Evolutionary conservation across 2,888 invertebrate genomes (phyloP).

Genomic region (Meloe dianella): DNA sequence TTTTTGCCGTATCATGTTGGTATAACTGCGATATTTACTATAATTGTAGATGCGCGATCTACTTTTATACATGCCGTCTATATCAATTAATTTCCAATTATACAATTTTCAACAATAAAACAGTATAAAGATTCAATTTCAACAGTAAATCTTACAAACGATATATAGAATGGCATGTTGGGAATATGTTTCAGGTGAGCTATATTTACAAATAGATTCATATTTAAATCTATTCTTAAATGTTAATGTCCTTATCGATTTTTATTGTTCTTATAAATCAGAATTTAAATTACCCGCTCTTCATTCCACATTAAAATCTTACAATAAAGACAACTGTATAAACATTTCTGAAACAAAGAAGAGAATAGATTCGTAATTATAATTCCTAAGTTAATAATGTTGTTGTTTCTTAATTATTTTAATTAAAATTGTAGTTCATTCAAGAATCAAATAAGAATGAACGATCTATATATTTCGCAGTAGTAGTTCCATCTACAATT

Average conservation of each 20-base stretch:
- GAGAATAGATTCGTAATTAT: no score
- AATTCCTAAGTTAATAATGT: no score
- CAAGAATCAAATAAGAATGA: no score
- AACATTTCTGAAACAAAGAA: not conserved
- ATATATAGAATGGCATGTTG: constrained; percentile 18
- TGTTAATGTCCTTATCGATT: constrained; percentile 22
- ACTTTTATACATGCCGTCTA: not conserved
- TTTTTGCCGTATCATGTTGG: constrained; percentile 2
- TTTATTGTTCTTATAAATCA: not conserved
- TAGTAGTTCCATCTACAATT: constrained; percentile 25
- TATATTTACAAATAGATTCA: not conserved
- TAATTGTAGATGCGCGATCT: not conserved
- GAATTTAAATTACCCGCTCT: constrained; percentile 19
- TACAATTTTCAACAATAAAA: not conserved
- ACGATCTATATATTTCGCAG: not conserved
- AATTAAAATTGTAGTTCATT: no score
- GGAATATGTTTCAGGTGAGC: constrained; percentile 19
- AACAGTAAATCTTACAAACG: no score
- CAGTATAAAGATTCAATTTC: no score
- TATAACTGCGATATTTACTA: not conserved
- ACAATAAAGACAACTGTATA: constrained; percentile 11
- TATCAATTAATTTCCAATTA: not conserved
- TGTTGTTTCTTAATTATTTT: no score
- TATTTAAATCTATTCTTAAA: not conserved
- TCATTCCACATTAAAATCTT: not conserved